These are phyloP conservation scores for Ochropleura leucogaster DNA, from an alignment of 2,888 invertebrate species.

Conservation along the genomic window DNA sequence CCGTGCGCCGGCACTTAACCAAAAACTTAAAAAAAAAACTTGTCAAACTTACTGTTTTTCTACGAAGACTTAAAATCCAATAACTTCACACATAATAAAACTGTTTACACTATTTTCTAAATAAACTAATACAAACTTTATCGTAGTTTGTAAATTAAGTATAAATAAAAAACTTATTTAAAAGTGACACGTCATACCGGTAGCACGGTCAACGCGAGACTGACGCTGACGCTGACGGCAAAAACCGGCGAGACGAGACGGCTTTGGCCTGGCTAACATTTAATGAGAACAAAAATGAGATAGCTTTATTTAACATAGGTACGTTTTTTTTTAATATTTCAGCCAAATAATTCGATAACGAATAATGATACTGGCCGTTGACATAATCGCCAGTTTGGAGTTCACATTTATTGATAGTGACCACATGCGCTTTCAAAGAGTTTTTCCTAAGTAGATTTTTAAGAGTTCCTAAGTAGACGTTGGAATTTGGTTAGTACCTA, in stretches of 20 bases:
- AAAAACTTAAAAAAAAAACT: neutral
- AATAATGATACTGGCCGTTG: neutral
- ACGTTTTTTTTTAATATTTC: neutral
- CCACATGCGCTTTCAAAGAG: neutral
- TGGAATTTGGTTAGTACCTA: no score
- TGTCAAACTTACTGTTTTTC: slow-evolving; percentile 28
- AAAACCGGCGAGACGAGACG: no score
- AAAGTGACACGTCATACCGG: slow-evolving; percentile 4
- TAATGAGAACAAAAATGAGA: neutral
- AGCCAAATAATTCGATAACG: neutral
- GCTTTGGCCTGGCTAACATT: neutral
- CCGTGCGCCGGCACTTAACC: neutral
- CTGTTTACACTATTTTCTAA: slow-evolving; percentile 35
- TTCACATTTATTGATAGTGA: neutral
- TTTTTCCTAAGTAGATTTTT: no score
- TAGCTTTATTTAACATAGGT: slow-evolving; percentile 8
- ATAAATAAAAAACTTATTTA: slow-evolving; percentile 45
- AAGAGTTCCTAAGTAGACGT: no score
- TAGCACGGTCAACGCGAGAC: slow-evolving; percentile 29
- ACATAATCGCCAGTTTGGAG: neutral
- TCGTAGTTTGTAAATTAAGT: slow-evolving; percentile 26
- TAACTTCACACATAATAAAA: slow-evolving; percentile 50
- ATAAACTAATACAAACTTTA: slow-evolving; percentile 3
- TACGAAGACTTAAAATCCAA: slow-evolving; percentile 45
- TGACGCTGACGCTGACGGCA: neutral